Evolutionary conservation across 2,888 invertebrate genomes (phyloP).

Genomic region (Suillia variegata): DNA sequence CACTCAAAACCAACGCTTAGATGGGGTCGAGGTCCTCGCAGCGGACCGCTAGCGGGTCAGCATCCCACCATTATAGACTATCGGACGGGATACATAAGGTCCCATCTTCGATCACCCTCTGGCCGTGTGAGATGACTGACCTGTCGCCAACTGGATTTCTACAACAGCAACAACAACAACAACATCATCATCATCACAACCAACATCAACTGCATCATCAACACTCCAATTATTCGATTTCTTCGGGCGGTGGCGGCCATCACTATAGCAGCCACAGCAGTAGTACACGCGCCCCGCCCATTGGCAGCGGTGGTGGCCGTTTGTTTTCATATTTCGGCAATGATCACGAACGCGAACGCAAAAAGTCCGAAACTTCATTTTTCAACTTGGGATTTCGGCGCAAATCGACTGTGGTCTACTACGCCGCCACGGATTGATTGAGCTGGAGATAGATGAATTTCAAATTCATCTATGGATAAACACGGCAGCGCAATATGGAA

Average conservation of each 20-base stretch:
- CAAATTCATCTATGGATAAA: too few relatives aligned
- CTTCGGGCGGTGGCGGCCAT: conserved; percentile 30
- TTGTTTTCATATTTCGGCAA: conserved; percentile 59
- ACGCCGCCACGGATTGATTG: conserved; percentile 56
- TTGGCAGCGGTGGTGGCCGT: conserved; percentile 47
- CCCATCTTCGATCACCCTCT: conserved; percentile 89
- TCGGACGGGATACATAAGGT: conserved; percentile 77
- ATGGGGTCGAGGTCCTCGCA: conserved; percentile 79
- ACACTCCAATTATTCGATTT: conserved; percentile 45
- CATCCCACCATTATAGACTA: conserved; percentile 62
- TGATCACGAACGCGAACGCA: conserved; percentile 57
- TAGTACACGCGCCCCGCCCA: conserved; percentile 41
- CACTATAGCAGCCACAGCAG: conserved; percentile 44
- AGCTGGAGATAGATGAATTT: background rate
- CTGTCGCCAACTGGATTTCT: conserved; percentile 59
- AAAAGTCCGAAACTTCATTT: conserved; percentile 60
- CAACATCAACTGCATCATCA: conserved; percentile 39
- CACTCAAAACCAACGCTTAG: conserved; percentile 62
- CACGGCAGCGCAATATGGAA: too few relatives aligned
- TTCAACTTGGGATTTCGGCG: conserved; percentile 60
- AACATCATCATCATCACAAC: conserved; percentile 37
- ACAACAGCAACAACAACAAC: conserved; percentile 41
- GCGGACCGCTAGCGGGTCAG: conserved; percentile 60
- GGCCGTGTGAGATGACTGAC: conserved; percentile 89
- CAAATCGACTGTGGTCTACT: conserved; percentile 59